Base-by-base conservation (phyloP, 1,140 invertebrate genomes). In the Zaprionus kolodkinae region DNA sequence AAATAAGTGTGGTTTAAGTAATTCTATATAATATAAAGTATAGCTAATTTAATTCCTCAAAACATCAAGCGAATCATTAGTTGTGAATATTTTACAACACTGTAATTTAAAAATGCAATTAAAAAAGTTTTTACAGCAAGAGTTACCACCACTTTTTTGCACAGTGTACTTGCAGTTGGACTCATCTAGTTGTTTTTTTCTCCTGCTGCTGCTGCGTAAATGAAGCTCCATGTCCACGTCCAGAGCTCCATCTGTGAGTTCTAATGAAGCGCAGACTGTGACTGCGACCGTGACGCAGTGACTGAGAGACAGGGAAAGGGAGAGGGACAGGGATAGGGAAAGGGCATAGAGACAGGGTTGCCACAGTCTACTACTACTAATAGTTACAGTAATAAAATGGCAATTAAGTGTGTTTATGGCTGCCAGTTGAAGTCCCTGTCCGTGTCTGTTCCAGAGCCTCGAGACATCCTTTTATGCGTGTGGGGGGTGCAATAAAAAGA, bases 331-430 rank as follows among this genome's bases (percentile, higher is more conserved):
- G 17, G 40, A 35, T 21, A 11, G 50, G 21, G 43, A 56, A 17
- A 61, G 40, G 2, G 21, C n/a, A 21, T 2, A 21, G 27, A 1
- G 27, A 30, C 27, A 30, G 27, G 27, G 27, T 30, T 30, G 27
- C 27, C 27, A 30, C 30, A 67, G 54, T 69, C 79, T 30, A 30
- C 27, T 30, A 30, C 27, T 30, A 30, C 27, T 89, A 89, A 89
- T 89, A 89, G 81, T 83, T 79, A 45, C 21, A 68, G 85, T 70
- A 89, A 89, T 89, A 89, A 89, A 89, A 89, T 89, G 81, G 85
- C 85, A 89, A 89, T 89, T 89, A 89, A 89, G 81, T 85, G 85
- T 72, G 72, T 88, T 89, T 88, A 84, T 76, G 81, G 81, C 36
- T 72, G 61, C 45, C 61, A 70, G 62, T 62, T 57, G 52, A 45